phyloP scores from a whole-genome alignment of 2,797 vertebrate genomes.

The Schizopygopsis malacanthus region DNA sequence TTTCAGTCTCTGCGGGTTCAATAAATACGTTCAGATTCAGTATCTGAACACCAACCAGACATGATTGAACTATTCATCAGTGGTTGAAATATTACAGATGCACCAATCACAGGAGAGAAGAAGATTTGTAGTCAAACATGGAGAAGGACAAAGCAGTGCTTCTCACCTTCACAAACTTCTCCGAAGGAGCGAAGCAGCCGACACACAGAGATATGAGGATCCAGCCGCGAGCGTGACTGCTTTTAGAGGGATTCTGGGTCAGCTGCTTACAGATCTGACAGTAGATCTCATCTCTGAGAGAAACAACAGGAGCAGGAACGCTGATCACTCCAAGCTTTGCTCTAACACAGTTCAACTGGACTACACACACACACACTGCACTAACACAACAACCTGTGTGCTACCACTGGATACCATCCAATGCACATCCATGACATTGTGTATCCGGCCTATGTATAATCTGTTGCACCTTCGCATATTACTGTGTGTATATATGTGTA shows the following conservation, averaged over 20 bases:
- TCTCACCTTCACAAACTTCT: constrained; percentile 97
- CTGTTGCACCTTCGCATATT: too few species aligned
- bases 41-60: neutral
- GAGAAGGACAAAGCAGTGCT: neutral
- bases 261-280: constrained; percentile 98
- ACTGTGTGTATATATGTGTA: too few species aligned
- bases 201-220: constrained; percentile 97
- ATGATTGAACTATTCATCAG: neutral
- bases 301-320: neutral
- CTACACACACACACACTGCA: too few species aligned
- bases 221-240: constrained; percentile 95
- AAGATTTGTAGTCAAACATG: neutral
- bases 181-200: constrained; percentile 95
- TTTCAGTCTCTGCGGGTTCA: neutral
- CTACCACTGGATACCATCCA: too few species aligned
- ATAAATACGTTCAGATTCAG: neutral
- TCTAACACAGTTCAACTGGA: too few species aligned
- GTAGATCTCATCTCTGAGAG: constrained; percentile 94
- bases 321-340: too few species aligned
- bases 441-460: too few species aligned
- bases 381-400: too few species aligned
- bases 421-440: too few species aligned
- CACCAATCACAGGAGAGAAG: neutral
- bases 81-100: neutral
- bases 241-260: constrained; percentile 97